These are phyloP conservation scores for Hedychridium roseum DNA, from an alignment of 2,888 invertebrate genomes.

Conservation along the genomic window DNA sequence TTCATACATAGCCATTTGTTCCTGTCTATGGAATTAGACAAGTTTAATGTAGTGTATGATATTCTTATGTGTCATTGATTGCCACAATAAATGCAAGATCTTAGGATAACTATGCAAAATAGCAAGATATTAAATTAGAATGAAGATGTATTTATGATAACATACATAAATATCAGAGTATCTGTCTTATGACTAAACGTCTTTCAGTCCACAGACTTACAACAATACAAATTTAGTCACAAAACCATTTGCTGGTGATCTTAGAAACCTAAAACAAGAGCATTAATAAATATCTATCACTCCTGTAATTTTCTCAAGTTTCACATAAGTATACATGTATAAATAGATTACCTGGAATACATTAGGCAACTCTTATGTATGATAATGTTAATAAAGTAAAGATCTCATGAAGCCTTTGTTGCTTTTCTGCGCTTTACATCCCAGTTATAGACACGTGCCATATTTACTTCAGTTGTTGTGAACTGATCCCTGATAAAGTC, in stretches of 20 bases:
- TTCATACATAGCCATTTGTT: conserved; percentile 7
- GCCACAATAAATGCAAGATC: conserved; percentile 5
- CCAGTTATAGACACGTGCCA: conserved; percentile 99
- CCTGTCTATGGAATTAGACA: no score
- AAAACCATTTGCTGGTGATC: conserved; percentile 14
- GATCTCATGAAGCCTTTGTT: conserved; percentile 63
- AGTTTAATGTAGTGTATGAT: no score
- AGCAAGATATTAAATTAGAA: conserved; percentile 16
- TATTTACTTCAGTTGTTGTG: conserved; percentile 98
- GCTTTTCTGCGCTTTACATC: conserved; percentile 92
- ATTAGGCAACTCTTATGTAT: conserved; percentile 28
- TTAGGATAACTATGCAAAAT: conserved; percentile 5
- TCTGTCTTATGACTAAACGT: conserved; percentile 25
- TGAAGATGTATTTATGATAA: conserved; percentile 26
- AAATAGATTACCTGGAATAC: conserved; percentile 13
- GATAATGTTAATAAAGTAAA: conserved; percentile 9
- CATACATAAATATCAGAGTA: conserved; percentile 29
- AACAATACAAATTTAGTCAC: conserved; percentile 11
- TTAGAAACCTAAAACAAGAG: conserved; percentile 18
- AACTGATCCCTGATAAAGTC: conserved; percentile 96
- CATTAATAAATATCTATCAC: neutral
- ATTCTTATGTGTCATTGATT: no score
- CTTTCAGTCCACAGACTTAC: conserved; percentile 13
- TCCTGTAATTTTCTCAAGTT: neutral
- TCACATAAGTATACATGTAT: neutral